Evolutionary conservation across 1,140 invertebrate genomes (phyloP).

Genomic region (Acromyrmex echinatior): DNA sequence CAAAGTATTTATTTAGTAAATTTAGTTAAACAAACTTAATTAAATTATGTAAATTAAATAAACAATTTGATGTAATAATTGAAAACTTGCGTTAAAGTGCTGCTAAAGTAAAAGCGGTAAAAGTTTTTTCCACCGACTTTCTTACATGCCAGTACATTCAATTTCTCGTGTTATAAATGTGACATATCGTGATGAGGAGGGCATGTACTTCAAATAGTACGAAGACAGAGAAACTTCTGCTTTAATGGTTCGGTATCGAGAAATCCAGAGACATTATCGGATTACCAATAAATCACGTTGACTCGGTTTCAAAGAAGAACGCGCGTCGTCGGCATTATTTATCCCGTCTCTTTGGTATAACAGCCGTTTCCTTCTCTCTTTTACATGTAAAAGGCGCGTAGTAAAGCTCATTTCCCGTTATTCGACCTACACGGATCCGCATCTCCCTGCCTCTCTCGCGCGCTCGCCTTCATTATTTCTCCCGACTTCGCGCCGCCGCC

Average conservation of each 20-base stretch:
- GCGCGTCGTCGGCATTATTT: conserved; percentile 51
- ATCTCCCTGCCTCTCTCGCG: neutral
- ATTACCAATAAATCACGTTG: conserved; percentile 59
- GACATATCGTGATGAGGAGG: too few relatives aligned
- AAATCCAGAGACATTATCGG: conserved; percentile 44
- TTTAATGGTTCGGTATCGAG: conserved; percentile 30
- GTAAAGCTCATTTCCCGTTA: conserved; percentile 58
- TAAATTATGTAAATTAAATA: neutral
- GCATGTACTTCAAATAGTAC: neutral
- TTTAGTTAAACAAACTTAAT: neutral
- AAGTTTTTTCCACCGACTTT: neutral
- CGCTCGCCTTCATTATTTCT: conserved; percentile 33
- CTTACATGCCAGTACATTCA: neutral
- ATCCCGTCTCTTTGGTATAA: conserved; percentile 36
- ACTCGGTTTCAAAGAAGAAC: conserved; percentile 56
- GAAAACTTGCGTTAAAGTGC: neutral
- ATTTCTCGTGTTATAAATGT: neutral
- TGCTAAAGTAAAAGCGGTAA: neutral
- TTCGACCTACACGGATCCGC: conserved; percentile 25
- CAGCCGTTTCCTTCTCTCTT: conserved; percentile 49
- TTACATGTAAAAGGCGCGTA: conserved; percentile 57
- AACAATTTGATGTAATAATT: neutral
- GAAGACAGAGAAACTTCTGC: conserved; percentile 25
- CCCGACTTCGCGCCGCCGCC: conserved; percentile 6
- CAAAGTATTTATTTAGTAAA: neutral